Evolutionary conservation across 2,888 invertebrate species (phyloP).

Genomic region (Abrostola tripartita): DNA sequence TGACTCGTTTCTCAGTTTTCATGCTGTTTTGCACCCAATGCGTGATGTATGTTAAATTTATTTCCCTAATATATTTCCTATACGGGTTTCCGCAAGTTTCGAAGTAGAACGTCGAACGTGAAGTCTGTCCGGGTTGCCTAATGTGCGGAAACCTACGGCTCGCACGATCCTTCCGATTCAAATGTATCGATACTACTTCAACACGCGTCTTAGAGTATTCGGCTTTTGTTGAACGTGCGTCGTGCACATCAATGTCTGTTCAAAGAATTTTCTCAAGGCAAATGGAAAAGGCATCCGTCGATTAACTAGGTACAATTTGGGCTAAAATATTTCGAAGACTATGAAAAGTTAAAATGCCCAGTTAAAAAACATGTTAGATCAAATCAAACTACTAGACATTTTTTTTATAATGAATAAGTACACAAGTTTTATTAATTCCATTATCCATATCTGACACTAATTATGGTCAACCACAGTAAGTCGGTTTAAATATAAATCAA

Average conservation of each 20-base stretch:
- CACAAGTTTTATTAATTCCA: too few species aligned
- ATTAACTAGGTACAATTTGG: too few species aligned
- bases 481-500: neutral
- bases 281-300: too few species aligned
- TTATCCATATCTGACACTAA: too few species aligned
- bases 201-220: neutral
- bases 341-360: too few species aligned
- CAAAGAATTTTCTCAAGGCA: neutral
- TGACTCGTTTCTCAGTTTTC: neutral
- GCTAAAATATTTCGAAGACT: too few species aligned
- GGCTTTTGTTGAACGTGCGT: neutral
- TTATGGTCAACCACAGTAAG: too few species aligned
- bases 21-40: conserved; percentile 11
- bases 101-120: conserved; percentile 37
- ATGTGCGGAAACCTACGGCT: conserved; percentile 55
- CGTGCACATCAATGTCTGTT: neutral
- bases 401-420: too few species aligned
- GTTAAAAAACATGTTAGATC: too few species aligned
- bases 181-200: conserved; percentile 33
- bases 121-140: conserved; percentile 48
- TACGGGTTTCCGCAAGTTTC: conserved; percentile 29
- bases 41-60: conserved; percentile 16
- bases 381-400: too few species aligned
- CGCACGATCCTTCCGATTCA: conserved; percentile 52
- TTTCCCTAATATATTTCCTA: conserved; percentile 22